These are phyloP conservation scores for Antigone vipio DNA, from an alignment of 2,113 vertebrate genomes.

Conservation along the genomic window DNA sequence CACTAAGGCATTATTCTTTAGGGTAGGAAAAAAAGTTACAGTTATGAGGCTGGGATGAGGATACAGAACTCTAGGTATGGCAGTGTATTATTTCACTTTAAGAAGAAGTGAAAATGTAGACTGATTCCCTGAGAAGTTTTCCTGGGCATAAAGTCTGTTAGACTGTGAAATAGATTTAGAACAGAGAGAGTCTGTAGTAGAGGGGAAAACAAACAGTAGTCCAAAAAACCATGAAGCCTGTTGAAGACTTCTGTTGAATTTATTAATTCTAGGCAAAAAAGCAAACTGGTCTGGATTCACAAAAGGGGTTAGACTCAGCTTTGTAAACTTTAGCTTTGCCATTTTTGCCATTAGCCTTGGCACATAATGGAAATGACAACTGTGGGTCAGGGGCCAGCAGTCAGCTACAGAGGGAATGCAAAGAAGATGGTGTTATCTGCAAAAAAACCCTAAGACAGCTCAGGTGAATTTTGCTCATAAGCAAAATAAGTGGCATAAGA, in stretches of 20 bases:
- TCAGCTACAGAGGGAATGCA: not conserved
- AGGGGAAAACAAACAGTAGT: fast-evolving
- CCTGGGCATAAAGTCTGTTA: not conserved
- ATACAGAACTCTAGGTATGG: not conserved
- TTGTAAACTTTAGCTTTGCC: not conserved
- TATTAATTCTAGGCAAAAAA: not conserved
- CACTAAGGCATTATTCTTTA: not conserved
- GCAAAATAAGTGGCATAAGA: not conserved
- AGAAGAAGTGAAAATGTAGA: not conserved
- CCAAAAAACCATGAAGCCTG: not conserved
- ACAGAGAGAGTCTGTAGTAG: not conserved
- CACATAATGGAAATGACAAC: not conserved
- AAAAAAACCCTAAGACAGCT: not conserved
- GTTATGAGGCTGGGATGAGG: not conserved
- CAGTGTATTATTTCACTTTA: not conserved
- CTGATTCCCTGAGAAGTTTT: not conserved
- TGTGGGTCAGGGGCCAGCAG: not conserved
- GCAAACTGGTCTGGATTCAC: not conserved
- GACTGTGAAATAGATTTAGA: not conserved
- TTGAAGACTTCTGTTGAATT: not conserved
- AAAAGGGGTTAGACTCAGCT: not conserved
- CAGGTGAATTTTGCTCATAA: not conserved
- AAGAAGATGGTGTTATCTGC: not conserved
- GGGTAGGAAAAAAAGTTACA: not conserved
- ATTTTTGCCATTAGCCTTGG: not conserved